These are phyloP conservation scores for Trichosurus vulpecula DNA, from an alignment of 2,797 vertebrate species.

Conservation along the genomic window DNA sequence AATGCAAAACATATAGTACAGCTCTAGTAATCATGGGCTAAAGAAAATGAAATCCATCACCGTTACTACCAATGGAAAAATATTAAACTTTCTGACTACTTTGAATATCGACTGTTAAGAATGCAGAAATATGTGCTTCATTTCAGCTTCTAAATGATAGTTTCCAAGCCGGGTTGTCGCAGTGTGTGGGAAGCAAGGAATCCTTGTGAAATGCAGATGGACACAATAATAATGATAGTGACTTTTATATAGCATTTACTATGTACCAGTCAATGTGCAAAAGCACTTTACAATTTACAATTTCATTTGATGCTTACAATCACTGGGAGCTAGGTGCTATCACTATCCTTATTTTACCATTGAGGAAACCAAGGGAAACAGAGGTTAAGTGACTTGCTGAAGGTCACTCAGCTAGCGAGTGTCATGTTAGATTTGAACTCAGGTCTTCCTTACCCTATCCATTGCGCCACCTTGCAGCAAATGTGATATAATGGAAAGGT, in stretches of 20 bases:
- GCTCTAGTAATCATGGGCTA: not conserved
- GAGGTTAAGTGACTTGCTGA: not conserved
- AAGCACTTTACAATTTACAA: not conserved
- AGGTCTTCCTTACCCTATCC: not conserved
- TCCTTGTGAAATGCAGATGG: not conserved
- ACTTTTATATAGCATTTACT: not conserved
- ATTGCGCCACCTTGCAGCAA: not conserved
- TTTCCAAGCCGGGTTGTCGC: not conserved
- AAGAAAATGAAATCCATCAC: not conserved
- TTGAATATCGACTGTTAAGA: slow-evolving; percentile 15
- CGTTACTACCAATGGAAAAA: not conserved
- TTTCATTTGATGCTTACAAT: not conserved
- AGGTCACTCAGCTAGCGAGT: not conserved
- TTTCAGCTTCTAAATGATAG: not conserved
- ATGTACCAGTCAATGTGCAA: not conserved
- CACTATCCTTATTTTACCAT: not conserved
- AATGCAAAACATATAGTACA: not conserved
- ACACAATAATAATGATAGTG: not conserved
- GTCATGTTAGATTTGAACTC: not conserved
- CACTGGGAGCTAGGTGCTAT: not conserved
- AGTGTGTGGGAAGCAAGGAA: not conserved
- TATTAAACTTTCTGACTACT: slow-evolving; percentile 9
- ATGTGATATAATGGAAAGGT: not conserved
- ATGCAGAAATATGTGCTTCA: not conserved
- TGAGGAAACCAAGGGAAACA: not conserved